Base-by-base conservation (phyloP, 2,888 invertebrate species). In the Xestobium rufovillosum region DNA sequence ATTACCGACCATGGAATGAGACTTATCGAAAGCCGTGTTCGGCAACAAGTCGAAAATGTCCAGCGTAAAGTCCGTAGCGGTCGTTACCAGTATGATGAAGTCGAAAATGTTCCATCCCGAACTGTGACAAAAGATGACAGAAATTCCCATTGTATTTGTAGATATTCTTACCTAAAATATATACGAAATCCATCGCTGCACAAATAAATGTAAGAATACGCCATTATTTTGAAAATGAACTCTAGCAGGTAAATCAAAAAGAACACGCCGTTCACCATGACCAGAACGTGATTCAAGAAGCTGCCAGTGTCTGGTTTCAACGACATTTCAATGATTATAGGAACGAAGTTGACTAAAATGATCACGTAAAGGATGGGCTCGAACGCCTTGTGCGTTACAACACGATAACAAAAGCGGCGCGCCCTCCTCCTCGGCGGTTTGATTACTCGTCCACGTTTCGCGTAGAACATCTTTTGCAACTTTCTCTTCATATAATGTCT, bases 141-240 rank as follows among this genome's bases (percentile, higher is more conserved):
- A n/a, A n/a, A n/a, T n/a, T n/a, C n/a, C n/a, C n/a, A n/a, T n/a
- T n/a, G n/a, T n/a, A n/a, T n/a, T n/a, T n/a, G n/a, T n/a, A n/a
- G n/a, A n/a, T n/a, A n/a, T n/a, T n/a, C 23, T 19, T 19, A 19
- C 23, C 23, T 19, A n/a, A 19, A 19, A 19, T 19, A 19, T 8
- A n/a, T 19, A 6, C 23, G 6, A 19, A 19, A 19, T 6, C 23
- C 23, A 19, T 19, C 6, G 6, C n/a, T 19, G 23, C 23, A 19
- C n/a, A 19, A 8, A n/a, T 19, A 19, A 8, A 19, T 19, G 6
- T n/a, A 19, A 8, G 23, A 19, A 19, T 19, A 19, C n/a, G 6
- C 23, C 6, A 6, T 8, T 6, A 19, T 19, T n/a, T 19, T 19
- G 6, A 19, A 19, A 6, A 6, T 8, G 23, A 19, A 19, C 23